Conservation (phyloP, 2,113 vertebrate species). For the Xyrauchen texanus region DNA sequence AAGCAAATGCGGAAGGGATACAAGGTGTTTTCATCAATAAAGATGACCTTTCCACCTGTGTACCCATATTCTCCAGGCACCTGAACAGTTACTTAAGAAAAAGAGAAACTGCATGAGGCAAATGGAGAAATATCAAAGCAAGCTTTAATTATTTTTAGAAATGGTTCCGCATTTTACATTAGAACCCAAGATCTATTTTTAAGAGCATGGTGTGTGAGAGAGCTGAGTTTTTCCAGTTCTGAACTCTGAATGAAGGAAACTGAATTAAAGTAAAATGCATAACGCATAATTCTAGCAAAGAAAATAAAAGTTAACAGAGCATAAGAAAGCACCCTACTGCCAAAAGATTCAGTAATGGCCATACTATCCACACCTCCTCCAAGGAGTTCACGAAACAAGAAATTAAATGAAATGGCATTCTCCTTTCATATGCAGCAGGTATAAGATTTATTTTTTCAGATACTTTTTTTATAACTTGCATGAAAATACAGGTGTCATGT, state of each 20-base stretch:
- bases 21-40: constrained; percentile 99
- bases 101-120: background rate
- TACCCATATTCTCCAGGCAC: constrained; percentile 89
- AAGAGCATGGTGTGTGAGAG: constrained; percentile 94
- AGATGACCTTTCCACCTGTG: constrained; percentile 93
- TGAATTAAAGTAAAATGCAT: background rate
- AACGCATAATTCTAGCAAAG: background rate
- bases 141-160: background rate
- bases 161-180: background rate
- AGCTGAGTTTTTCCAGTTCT: constrained; percentile 97
- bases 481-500: too few relatives aligned
- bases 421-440: too few relatives aligned
- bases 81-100: constrained; percentile 88
- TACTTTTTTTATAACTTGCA: too few relatives aligned
- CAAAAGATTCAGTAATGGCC: constrained; percentile 98
- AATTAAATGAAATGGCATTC: background rate
- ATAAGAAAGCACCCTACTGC: constrained; percentile 77
- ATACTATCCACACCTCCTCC: constrained; percentile 98
- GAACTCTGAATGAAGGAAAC: constrained; percentile 90
- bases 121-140: background rate
- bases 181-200: too few relatives aligned
- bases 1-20: constrained; percentile 79
- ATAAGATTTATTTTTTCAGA: too few relatives aligned
- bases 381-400: constrained; percentile 85
- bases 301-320: background rate